phyloP scores from a whole-genome alignment of 2,797 vertebrate species.

The Syncerus caffer region DNA sequence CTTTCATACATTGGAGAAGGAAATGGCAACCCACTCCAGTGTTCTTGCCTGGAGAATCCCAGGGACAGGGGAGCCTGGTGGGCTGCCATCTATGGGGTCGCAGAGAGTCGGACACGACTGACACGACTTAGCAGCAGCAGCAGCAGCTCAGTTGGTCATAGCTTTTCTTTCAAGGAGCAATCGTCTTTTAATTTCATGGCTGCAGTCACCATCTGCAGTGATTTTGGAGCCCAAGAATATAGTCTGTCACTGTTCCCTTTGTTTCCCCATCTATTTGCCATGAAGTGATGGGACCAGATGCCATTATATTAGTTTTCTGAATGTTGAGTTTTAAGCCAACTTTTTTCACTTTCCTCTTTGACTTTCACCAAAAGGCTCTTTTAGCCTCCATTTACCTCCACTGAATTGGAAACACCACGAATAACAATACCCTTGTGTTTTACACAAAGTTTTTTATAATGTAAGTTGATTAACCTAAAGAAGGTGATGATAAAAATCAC shows the following conservation, averaged over 20 bases:
- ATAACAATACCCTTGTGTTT: not conserved
- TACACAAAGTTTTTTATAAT: not conserved
- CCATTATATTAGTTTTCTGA: not conserved
- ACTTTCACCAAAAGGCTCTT: not conserved
- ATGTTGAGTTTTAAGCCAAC: not conserved
- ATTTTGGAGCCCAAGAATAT: not conserved
- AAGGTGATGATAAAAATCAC: not conserved
- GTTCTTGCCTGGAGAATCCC: too few species aligned
- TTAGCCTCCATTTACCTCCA: not conserved
- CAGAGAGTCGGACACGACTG: too few species aligned
- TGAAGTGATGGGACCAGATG: not conserved
- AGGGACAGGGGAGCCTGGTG: too few species aligned
- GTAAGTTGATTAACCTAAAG: not conserved
- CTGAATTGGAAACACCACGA: not conserved
- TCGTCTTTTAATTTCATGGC: accelerated
- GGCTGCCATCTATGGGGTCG: too few species aligned
- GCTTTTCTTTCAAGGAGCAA: not conserved
- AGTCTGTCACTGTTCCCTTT: not conserved
- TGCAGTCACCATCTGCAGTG: not conserved
- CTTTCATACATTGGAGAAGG: too few species aligned
- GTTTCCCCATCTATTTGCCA: not conserved
- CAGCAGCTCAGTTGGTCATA: not conserved
- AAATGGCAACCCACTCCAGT: too few species aligned
- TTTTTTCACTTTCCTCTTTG: not conserved
- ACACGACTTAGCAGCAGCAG: too few species aligned